phyloP scores from a whole-genome alignment of 2,797 vertebrate genomes.

The Bradypodion ventrale region DNA sequence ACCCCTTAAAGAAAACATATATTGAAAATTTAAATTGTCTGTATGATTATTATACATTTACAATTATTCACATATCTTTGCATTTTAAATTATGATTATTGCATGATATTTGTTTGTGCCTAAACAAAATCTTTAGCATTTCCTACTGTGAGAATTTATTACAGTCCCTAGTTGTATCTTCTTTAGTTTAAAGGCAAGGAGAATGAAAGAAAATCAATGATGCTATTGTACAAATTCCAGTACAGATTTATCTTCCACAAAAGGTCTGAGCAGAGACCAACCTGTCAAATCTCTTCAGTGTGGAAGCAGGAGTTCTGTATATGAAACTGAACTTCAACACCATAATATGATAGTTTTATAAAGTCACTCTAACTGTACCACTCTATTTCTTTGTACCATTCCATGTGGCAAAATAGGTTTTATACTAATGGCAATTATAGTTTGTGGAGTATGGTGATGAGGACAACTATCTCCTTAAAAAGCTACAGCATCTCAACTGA shows the following conservation, averaged over 20 bases:
- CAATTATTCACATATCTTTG: no score
- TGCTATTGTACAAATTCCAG: not conserved
- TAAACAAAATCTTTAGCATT: not conserved
- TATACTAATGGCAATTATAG: not conserved
- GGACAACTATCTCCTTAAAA: not conserved
- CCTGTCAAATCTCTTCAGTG: not conserved
- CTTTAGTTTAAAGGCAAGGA: not conserved
- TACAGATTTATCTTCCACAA: not conserved
- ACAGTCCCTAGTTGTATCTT: not conserved
- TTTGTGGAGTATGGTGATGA: not conserved
- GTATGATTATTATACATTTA: no score
- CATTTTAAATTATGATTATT: not conserved
- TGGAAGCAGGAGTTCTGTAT: not conserved
- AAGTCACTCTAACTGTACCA: not conserved
- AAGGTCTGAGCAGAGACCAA: not conserved
- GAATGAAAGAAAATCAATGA: not conserved
- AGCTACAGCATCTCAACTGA: not conserved
- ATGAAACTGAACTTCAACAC: not conserved
- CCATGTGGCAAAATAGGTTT: no score
- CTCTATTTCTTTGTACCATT: not conserved
- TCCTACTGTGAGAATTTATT: not conserved
- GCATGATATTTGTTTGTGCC: not conserved
- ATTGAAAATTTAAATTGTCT: not conserved
- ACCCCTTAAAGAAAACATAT: constrained; percentile 79
- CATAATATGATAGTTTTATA: not conserved